phyloP scores from a whole-genome alignment of 2,888 invertebrate genomes.

The Anodontia alba region DNA sequence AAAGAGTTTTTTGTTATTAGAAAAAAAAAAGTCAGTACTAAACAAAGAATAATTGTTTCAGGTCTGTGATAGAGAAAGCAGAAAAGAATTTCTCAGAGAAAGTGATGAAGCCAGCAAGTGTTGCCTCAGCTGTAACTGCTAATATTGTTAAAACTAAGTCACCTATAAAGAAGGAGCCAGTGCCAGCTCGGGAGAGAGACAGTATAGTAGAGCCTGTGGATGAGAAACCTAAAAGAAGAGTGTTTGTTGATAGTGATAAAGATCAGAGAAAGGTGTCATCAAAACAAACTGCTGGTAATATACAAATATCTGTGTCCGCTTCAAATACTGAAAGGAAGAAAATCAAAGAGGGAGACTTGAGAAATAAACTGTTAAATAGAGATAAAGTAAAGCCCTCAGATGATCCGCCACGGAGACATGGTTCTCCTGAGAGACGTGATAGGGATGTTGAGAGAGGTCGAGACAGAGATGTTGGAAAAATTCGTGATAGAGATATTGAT shows the following conservation, averaged over 20 bases:
- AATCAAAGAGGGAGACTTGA: slow-evolving; percentile 51
- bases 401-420: not conserved
- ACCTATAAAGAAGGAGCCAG: not conserved
- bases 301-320: slow-evolving; percentile 65
- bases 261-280: slow-evolving; percentile 46
- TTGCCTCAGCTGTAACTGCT: slow-evolving; percentile 67
- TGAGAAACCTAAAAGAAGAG: slow-evolving; percentile 51
- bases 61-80: slow-evolving; percentile 92
- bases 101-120: slow-evolving; percentile 90
- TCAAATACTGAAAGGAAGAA: slow-evolving; percentile 44
- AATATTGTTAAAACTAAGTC: not conserved
- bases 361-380: slow-evolving; percentile 54
- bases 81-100: slow-evolving; percentile 97
- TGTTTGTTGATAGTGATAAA: slow-evolving; percentile 53
- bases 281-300: slow-evolving; percentile 39
- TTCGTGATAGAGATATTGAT: slow-evolving; percentile 16
- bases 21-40: too few species aligned
- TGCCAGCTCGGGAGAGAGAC: not conserved
- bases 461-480: not conserved
- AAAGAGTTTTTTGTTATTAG: too few species aligned
- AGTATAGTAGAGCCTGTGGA: not conserved
- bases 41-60: too few species aligned
- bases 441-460: slow-evolving; percentile 33
- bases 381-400: slow-evolving; percentile 29
- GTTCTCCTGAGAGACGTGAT: slow-evolving; percentile 74